phyloP scores from a whole-genome alignment of 2,888 invertebrate genomes.

The Gandaritis pyraliata region DNA sequence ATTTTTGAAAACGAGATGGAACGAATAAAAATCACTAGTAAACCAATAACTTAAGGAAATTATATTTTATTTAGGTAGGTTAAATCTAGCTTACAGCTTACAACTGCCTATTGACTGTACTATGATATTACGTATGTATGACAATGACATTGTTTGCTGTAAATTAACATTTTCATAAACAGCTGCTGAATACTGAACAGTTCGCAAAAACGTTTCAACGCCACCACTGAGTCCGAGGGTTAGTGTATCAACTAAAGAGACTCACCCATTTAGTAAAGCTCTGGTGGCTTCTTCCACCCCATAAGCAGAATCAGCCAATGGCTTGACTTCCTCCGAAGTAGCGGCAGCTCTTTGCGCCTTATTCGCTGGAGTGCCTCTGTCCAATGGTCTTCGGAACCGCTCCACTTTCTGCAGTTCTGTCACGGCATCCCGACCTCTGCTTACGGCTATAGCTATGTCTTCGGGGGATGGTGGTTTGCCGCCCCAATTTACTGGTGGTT shows the following conservation, averaged over 20 bases:
- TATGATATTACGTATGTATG: too few relatives aligned
- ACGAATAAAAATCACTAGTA: too few relatives aligned
- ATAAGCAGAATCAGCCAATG: conserved; percentile 87
- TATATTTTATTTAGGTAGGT: too few relatives aligned
- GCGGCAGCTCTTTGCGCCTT: conserved; percentile 89
- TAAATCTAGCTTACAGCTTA: too few relatives aligned
- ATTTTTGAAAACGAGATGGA: too few relatives aligned
- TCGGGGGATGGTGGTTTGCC: conserved; percentile 57
- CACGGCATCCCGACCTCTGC: conserved; percentile 84
- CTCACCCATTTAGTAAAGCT: conserved; percentile 80
- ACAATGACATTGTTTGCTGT: too few relatives aligned
- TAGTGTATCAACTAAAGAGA: neutral
- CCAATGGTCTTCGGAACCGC: conserved; percentile 69
- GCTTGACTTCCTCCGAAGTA: conserved; percentile 85
- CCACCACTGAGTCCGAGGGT: too few relatives aligned
- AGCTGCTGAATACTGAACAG: too few relatives aligned
- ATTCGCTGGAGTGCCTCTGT: conserved; percentile 85
- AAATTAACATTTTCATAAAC: too few relatives aligned
- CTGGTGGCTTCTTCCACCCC: conserved; percentile 88
- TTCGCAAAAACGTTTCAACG: too few relatives aligned
- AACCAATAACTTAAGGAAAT: too few relatives aligned
- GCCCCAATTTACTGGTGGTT: conserved; percentile 56
- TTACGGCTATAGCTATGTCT: conserved; percentile 78
- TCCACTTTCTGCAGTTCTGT: conserved; percentile 83
- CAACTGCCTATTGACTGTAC: too few relatives aligned